A percentile compares a stretch with the other conserved stretches of the same genome.
phyloP scores from a whole-genome alignment of 2,888 invertebrate species.

The Maniola hyperantus region DNA sequence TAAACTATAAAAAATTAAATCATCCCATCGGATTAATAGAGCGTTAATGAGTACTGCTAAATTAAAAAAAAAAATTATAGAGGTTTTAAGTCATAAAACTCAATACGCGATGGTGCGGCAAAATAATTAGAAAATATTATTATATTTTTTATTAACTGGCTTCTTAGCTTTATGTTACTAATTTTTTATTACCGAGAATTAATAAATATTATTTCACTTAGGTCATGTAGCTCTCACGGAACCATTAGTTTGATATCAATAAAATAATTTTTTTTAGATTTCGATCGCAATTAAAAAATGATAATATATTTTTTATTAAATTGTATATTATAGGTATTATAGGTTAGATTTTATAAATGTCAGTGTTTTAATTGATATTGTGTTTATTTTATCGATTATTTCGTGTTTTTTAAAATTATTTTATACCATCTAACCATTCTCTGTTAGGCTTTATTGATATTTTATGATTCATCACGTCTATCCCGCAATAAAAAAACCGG shows the following conservation, averaged over 20 bases:
- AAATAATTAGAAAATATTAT: not conserved
- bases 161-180: too few species aligned
- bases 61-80: not conserved
- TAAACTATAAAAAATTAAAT: too few species aligned
- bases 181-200: not conserved
- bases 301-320: constrained; percentile 1
- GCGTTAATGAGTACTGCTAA: too few species aligned
- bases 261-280: not conserved
- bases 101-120: not conserved
- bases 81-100: not conserved
- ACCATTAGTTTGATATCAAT: not conserved
- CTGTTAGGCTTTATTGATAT: not conserved
- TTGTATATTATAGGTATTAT: not conserved
- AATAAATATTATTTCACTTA: too few species aligned
- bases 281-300: not conserved
- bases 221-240: constrained; percentile 8
- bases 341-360: not conserved
- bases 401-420: not conserved
- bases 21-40: too few species aligned
- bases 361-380: not conserved
- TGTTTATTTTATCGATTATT: not conserved
- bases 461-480: not conserved
- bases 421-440: too few species aligned
- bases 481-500: too few species aligned
- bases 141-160: not conserved